phyloP scores from a whole-genome alignment of 2,113 vertebrate species.

The Dissostichus mawsoni region DNA sequence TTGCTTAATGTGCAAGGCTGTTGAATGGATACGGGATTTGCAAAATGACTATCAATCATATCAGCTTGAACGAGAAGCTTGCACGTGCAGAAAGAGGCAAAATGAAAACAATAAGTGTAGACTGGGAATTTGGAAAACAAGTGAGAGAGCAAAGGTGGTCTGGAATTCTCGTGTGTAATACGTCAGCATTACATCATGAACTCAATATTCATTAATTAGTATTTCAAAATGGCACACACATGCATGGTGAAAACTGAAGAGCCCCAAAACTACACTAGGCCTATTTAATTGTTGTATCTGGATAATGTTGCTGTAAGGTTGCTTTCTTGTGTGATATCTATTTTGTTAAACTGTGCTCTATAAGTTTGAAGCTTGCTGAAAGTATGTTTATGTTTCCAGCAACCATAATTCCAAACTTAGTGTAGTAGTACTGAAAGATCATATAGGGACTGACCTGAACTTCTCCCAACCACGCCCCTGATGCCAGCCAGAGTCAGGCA shows the following conservation, averaged over 20 bases:
- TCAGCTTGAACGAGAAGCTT: conserved; percentile 24
- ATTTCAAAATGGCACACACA: background rate
- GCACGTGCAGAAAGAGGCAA: background rate
- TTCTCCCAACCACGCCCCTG: conserved; percentile 30
- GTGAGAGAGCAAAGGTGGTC: conserved; percentile 12
- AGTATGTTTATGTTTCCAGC: background rate
- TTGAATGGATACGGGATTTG: background rate
- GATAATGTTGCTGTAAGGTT: background rate
- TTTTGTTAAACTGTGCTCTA: background rate
- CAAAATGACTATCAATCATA: background rate
- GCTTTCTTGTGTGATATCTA: background rate
- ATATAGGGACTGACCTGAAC: conserved; percentile 20
- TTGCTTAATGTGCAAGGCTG: background rate
- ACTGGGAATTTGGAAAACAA: background rate
- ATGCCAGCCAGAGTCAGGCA: background rate
- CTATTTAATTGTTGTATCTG: background rate
- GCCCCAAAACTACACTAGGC: background rate
- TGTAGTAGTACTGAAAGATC: background rate
- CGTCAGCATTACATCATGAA: conserved; percentile 25
- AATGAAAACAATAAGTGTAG: conserved; percentile 12
- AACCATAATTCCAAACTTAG: background rate
- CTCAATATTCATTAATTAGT: background rate
- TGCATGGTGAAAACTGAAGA: background rate
- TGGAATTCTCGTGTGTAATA: background rate
- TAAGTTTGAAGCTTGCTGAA: background rate